Base-by-base conservation (phyloP, 2,888 invertebrate species). In the Tetranychus piercei region DNA sequence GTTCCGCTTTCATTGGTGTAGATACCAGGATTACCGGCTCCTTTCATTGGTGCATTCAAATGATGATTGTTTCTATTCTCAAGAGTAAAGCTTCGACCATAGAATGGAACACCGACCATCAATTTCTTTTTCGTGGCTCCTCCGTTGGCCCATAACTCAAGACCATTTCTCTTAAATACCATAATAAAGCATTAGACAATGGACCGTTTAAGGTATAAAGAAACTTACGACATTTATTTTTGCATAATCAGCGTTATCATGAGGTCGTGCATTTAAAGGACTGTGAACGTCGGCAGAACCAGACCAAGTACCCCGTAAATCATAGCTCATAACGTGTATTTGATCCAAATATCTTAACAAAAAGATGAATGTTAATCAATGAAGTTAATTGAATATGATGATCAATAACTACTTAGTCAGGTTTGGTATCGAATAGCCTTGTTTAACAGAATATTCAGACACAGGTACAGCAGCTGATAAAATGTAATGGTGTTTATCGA, bases 201-300 rank as follows among this genome's bases (percentile, higher is more conserved):
- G 4, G 34, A 34, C 3, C 34, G 4, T 34, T 34, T 3, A 34
- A 34, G 34, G 3, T 34, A 34, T 34, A 34, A 34, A 34, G 74
- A 71, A 79, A 86, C 89, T 83, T 84, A 91, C 92, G 82, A 93
- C 92, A 82, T 93, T 93, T 44, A 93, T 86, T 82, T 89, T 90
- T 81, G 91, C 92, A 80, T 92, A 92, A 23, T 91, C 91, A 85
- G 88, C 92, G 81, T 92, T 90, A 82, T 93, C 92, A 80, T 80
- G 77, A 0, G 91, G 90, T 71, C 93, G 86, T 80, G 88, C 89
- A 82, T 91, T 91, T 0, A 93, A 84, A 1, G 92, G 90, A 79
- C 92, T 92, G 81, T 93, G 93, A 0, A 89, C 88, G 80, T 93
- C 92, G 0, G 92, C 92, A 80, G 92, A 92, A 20, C 92, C 92